Evolutionary conservation across 2,888 invertebrate genomes (phyloP), one percentile per base, ranked within the genome.

Genomic region (Tipula confusa): DNA sequence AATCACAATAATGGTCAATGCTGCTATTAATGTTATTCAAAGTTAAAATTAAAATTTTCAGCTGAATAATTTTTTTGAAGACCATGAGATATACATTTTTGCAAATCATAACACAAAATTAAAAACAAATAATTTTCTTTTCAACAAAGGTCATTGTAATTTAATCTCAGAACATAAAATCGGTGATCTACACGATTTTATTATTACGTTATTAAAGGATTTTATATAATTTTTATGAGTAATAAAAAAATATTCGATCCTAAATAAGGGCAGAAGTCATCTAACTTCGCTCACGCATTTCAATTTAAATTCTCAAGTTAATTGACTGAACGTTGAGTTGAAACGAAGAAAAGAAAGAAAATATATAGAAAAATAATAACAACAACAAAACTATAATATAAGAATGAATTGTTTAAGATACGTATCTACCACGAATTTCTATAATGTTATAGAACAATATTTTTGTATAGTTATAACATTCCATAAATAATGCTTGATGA

Each of bases 281-380:
- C 64, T 24, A 24, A 64, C 64, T 64, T 64, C 64, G 24, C 64
- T 64, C 64, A 64, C 64, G 64, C 64, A 64, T 64, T 64, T 64
- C 64, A 64, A 64, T 64, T 64, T 64, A 64, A 64, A 64, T 24
- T 64, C 24, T 64, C 9, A 64, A 64, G 18, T 64, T 64, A 64
- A 64, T 64, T 64, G 64, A 24, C 64, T 64, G 11, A 24, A 64
- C 24, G 64, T 24, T 64, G 64, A 64, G 64, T 24, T 24, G 64
- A 64, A 64, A 64, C 64, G 64, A 64, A n/a, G n/a, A n/a, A 64
- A 64, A 64, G 64, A 64, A 64, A 64, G 64, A 64, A 64, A 64
- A 64, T n/a, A n/a, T n/a, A n/a, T 64, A 64, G 18, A 64, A 24
- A 43, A 38, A 64, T 24, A 15, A 15, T 36, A 15, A 43, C 13